Conservation (phyloP, 2,888 invertebrate genomes). For the Oxyteleia sp. region DNA sequence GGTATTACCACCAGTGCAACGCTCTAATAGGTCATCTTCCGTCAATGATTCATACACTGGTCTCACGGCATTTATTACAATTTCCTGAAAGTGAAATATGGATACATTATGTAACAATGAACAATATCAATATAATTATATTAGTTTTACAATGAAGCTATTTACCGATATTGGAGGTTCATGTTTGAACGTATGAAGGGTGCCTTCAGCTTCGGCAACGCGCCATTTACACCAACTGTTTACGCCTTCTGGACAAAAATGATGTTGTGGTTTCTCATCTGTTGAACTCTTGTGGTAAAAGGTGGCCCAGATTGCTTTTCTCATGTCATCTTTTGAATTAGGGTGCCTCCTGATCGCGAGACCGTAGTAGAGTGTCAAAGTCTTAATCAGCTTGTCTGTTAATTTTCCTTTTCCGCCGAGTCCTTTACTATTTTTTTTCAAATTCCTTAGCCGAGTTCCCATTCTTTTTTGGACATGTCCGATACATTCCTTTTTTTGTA, state of each 20-base stretch:
- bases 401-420: conserved; percentile 22
- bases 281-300: conserved; percentile 37
- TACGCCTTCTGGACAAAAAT: conserved; percentile 19
- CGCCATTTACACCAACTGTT: conserved; percentile 46
- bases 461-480: conserved; percentile 27
- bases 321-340: conserved; percentile 18
- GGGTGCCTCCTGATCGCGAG: conserved; percentile 35
- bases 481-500: conserved; percentile 29
- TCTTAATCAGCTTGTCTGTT: conserved; percentile 19
- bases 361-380: conserved; percentile 21
- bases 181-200: conserved; percentile 17
- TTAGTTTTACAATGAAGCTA: no score
- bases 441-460: conserved; percentile 18
- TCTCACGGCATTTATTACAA: conserved; percentile 25
- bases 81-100: conserved; percentile 22
- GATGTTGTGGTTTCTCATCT: conserved; percentile 31
- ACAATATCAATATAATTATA: no score
- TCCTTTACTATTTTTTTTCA: conserved; percentile 28
- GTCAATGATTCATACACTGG: conserved; percentile 46
- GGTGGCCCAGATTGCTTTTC: conserved; percentile 34
- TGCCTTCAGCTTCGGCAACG: conserved; percentile 16
- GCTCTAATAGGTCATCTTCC: not conserved
- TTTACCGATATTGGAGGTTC: not conserved
- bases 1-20: conserved; percentile 8
- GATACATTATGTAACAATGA: no score